Conservation (phyloP, 2,113 vertebrate species). For the Erythrolamprus reginae region DNA sequence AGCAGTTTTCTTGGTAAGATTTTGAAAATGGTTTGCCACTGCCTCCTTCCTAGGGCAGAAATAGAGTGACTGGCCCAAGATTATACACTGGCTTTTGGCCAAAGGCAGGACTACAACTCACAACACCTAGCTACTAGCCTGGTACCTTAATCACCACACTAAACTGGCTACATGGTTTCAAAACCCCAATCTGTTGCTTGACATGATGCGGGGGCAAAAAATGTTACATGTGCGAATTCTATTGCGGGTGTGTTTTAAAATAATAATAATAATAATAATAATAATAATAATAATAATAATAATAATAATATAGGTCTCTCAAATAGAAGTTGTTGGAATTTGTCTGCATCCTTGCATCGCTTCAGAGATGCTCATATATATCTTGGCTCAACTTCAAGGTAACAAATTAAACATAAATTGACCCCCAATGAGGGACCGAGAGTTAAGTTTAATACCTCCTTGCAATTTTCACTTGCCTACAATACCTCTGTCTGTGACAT, state of each 20-base stretch:
- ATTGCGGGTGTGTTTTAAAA: constrained; percentile 40
- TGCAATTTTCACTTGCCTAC: constrained; percentile 59
- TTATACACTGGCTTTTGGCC: not conserved
- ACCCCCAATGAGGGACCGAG: constrained; percentile 70
- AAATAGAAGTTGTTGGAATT: constrained; percentile 48
- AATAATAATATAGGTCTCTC: constrained; percentile 50
- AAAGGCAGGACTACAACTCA: not conserved
- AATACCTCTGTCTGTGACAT: constrained; percentile 61
- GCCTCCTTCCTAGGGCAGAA: too few relatives aligned
- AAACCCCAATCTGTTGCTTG: not conserved
- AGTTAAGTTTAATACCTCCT: constrained; percentile 55
- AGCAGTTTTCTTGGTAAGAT: not conserved
- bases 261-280: not conserved
- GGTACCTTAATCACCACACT: not conserved
- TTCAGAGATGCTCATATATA: constrained; percentile 55
- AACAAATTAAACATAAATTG: constrained; percentile 73
- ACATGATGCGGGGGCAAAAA: too few relatives aligned
- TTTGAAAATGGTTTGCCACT: not conserved
- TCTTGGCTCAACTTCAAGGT: constrained; percentile 58
- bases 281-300: constrained; percentile 13
- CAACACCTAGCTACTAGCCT: not conserved
- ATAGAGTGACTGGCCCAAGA: not conserved
- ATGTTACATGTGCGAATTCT: not conserved
- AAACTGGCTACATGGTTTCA: not conserved
- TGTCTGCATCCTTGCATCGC: constrained; percentile 51